Base-by-base conservation (phyloP, 2,888 invertebrate genomes). In the Osmoderma eremita region DNA sequence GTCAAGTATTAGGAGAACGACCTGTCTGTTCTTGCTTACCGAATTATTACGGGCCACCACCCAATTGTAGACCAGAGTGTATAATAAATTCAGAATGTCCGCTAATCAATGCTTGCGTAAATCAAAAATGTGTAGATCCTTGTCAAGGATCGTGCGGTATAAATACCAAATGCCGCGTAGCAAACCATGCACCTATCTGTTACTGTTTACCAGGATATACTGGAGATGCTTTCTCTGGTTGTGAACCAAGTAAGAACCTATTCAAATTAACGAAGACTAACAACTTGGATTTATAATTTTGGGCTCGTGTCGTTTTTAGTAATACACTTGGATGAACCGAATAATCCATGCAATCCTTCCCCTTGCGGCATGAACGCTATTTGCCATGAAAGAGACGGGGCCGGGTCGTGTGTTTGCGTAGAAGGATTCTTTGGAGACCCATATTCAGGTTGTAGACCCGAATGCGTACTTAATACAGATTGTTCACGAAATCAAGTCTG, bases 281-380 rank as follows among this genome's bases (percentile, higher is more conserved):
- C 42, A 12, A 38, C 13, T 18, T 8, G 30, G 30, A 2, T 30
- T 30, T 2, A 6, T 30, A 30, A 30, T 30, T 30, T 10, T 10
- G 18, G 20, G 12, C 18, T 20, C 2, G n/a, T 48, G 20, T 48
- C 36, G 22, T 67, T 70, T 70, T 69, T 68, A 71, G 72, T 69
- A 49, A 45, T 67, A 58, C 85, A 86, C 69, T 77, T 80, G 48
- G 86, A 86, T 75, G 80, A 84, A 75, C 81, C 83, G 41, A 78
- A 81, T 74, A 84, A 86, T 83, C 94, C 93, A 72, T 95, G 94
- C 80, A 87, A 91, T 78, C 91, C 91, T 72, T 91, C 92, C 64
- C 94, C 95, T 48, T 95, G 95, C 81, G 95, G 95, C 67, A 86
- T 90, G 36, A 95, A 95, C 80, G 93, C 95, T 58, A 82, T 92